phyloP scores from a whole-genome alignment of 2,888 invertebrate genomes.

The Coremacera marginata region DNA sequence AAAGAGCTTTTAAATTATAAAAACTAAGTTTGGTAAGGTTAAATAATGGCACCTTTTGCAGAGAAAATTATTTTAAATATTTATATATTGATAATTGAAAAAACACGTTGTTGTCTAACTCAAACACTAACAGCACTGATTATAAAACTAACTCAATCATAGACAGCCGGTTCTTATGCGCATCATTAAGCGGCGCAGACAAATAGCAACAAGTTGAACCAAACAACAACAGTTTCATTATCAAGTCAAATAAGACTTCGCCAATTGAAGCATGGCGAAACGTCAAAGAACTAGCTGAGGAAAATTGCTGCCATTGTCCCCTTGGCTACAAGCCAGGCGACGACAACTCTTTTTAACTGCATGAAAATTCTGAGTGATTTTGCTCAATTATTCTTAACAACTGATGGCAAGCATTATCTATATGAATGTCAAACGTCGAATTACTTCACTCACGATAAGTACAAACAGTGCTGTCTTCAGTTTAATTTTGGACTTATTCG shows the following conservation, averaged over 20 bases:
- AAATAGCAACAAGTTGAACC: slow-evolving; percentile 16
- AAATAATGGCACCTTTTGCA: too few relatives aligned
- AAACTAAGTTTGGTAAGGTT: too few relatives aligned
- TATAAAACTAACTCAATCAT: slow-evolving; percentile 7
- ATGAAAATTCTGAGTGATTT: slow-evolving; percentile 1
- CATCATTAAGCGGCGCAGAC: neutral
- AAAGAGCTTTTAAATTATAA: too few relatives aligned
- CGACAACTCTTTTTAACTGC: neutral
- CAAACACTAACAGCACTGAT: slow-evolving; percentile 13
- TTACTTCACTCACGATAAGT: neutral
- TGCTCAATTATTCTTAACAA: too few relatives aligned
- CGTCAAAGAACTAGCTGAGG: neutral
- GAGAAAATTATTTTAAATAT: too few relatives aligned
- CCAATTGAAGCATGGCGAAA: neutral
- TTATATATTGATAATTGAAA: neutral
- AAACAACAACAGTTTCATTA: slow-evolving; percentile 3
- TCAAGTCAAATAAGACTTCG: neutral
- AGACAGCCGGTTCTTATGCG: neutral
- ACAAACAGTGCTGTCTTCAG: neutral
- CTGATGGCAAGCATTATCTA: too few relatives aligned
- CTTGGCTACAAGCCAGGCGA: slow-evolving; percentile 49
- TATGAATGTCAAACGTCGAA: neutral
- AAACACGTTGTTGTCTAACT: slow-evolving; percentile 8
- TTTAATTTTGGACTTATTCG: too few relatives aligned
- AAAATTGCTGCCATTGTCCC: neutral